A percentile compares a stretch with the other conserved stretches of the same genome.
Evolutionary conservation across 2,888 invertebrate genomes (phyloP).

Genomic region (Actias luna): DNA sequence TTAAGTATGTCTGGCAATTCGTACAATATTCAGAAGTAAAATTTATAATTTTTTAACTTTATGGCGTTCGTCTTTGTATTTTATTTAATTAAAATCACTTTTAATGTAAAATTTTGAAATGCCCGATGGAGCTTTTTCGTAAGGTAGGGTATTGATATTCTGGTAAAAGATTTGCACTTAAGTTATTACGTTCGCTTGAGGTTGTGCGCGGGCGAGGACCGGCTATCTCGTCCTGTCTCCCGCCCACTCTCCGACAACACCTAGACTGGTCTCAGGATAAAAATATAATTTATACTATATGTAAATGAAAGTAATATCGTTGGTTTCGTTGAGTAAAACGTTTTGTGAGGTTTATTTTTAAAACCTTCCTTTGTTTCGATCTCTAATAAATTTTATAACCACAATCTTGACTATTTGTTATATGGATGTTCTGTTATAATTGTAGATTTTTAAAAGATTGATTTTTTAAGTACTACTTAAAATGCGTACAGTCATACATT

Average conservation of each 20-base stretch:
- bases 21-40: neutral
- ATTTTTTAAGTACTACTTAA: too few relatives aligned
- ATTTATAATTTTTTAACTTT: neutral
- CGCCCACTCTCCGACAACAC: conserved; percentile 36
- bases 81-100: neutral
- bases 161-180: conserved; percentile 16
- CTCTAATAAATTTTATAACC: neutral
- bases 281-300: conserved; percentile 11
- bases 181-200: conserved; percentile 14
- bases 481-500: too few relatives aligned
- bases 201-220: conserved; percentile 17
- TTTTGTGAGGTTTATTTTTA: neutral
- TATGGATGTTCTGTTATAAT: too few relatives aligned
- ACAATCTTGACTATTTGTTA: too few relatives aligned
- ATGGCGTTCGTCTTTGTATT: neutral
- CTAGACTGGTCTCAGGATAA: conserved; percentile 33
- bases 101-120: neutral
- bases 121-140: conserved; percentile 2
- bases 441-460: too few relatives aligned
- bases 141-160: conserved; percentile 2
- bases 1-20: neutral
- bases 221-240: conserved; percentile 32
- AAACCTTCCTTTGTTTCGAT: neutral
- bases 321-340: neutral
- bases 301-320: conserved; percentile 15